Evolutionary conservation across 2,113 vertebrate species (phyloP).

Genomic region (Zosterops pallidus): DNA sequence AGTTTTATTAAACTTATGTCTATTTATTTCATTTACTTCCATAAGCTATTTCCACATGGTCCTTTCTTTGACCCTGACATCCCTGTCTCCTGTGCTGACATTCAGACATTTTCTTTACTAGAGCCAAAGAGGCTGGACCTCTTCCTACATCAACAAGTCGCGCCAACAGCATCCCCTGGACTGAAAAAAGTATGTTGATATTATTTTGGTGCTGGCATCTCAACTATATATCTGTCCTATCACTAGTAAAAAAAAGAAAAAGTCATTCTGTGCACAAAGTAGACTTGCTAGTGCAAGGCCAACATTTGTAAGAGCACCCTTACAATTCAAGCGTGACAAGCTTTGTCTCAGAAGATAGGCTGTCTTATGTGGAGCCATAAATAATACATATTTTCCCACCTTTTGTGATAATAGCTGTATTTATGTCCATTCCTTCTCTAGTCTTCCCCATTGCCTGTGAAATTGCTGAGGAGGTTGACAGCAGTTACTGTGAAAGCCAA

Average conservation of each 20-base stretch:
- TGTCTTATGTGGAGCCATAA: not conserved
- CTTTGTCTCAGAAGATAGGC: not conserved
- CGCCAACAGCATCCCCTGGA: not conserved
- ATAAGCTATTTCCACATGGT: not conserved
- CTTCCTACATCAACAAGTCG: not conserved
- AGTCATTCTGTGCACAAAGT: not conserved
- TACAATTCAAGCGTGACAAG: rapidly evolving
- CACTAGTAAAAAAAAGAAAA: not conserved
- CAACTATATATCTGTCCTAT: not conserved
- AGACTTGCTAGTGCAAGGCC: not conserved
- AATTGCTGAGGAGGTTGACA: not conserved
- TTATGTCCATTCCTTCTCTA: not conserved
- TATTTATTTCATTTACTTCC: not conserved
- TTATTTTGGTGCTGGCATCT: not conserved
- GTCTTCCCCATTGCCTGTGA: not conserved
- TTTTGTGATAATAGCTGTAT: not conserved
- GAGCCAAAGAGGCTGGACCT: not conserved
- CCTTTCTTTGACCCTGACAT: not conserved
- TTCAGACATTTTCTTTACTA: not conserved
- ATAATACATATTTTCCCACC: not conserved
- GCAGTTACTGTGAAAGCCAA: constrained; percentile 3
- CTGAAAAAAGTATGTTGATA: not conserved
- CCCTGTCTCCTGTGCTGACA: not conserved
- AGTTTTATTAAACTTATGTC: not conserved
- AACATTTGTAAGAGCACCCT: not conserved